These are phyloP conservation scores for Agapornis canus DNA, from an alignment of 2,797 vertebrate genomes.

Conservation along the genomic window DNA sequence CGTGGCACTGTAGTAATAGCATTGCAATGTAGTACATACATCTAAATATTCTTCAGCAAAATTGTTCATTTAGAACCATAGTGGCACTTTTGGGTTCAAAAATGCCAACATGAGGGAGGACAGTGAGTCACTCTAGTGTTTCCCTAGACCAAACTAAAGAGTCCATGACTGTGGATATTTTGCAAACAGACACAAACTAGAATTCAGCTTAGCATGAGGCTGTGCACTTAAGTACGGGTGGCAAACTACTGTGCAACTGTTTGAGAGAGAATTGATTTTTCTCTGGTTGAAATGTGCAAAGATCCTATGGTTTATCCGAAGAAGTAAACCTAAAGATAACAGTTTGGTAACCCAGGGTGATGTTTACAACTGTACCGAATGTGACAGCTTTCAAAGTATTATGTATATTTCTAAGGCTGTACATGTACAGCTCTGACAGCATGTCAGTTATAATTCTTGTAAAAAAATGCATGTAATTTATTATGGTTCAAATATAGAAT, in stretches of 20 bases:
- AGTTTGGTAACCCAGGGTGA: constrained; percentile 76
- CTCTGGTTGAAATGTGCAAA: constrained; percentile 50
- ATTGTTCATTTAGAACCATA: neutral
- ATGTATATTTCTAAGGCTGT: constrained; percentile 75
- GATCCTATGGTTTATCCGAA: constrained; percentile 10
- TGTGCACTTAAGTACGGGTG: neutral
- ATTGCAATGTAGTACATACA: fast-evolving
- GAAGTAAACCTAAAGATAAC: constrained; percentile 70
- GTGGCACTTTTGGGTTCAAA: neutral
- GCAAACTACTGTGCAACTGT: constrained; percentile 9
- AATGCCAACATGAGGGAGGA: neutral
- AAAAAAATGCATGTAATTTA: constrained; percentile 79
- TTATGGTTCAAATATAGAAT: constrained; percentile 79
- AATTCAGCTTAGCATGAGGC: neutral
- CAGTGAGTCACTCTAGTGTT: neutral
- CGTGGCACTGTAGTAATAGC: neutral
- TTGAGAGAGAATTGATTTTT: constrained; percentile 57
- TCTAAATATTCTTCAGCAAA: neutral
- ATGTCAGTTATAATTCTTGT: constrained; percentile 81
- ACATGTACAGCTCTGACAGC: constrained; percentile 79
- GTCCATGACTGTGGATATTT: neutral
- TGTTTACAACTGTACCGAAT: constrained; percentile 78
- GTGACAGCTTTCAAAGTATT: constrained; percentile 82
- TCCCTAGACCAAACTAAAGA: neutral
- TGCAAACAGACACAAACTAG: neutral